Evolutionary conservation across 2,888 invertebrate species (phyloP), one percentile per base, ranked within the genome.

Genomic region (Xiphydria camelus): DNA sequence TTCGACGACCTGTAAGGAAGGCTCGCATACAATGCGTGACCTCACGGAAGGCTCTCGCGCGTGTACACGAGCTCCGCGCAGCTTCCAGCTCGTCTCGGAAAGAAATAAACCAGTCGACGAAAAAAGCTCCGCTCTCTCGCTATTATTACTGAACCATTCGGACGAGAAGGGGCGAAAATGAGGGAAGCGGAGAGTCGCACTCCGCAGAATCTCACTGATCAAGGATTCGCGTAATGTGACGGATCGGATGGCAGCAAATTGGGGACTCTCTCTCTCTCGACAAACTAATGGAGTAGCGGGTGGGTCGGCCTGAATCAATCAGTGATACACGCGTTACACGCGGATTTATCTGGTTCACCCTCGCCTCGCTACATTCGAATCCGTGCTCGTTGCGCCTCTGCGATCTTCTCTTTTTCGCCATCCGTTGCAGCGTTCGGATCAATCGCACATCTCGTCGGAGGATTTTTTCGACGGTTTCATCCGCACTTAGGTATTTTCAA

Each of bases 301-400:
- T 41, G 50, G 45, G 29, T 40, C 44, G 41, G 41, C 29, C 49
- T 43, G 45, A 57, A 64, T 57, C 63, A 66, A 70, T 69, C 68
- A 69, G 57, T 53, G 55, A 58, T 66, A 68, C 64, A 64, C 56
- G 59, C 61, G 63, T 70, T 63, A 59, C 26, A 10, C 10, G 12
- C 14, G 26, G 26, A 10, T 26, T 26, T 26, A 10, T 14, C 10
- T 26, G 1, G 14, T 10, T 14, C 12, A 26, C 10, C 2, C 6
- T 12, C 5, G 10, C n/a, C 2, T 12, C 26, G 10, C 2, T 26
- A 7, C 10, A n/a, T n/a, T n/a, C n/a, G n/a, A n/a, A n/a, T n/a
- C n/a, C n/a, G n/a, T 26, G 10, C 26, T 14, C 5, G 5, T 12
- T 3, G 5, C 9, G 10, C 14, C 10, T n/a, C 0, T 25, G 2